Percentiles rank a stretch among this genome's conserved stretches.
phyloP scores from a whole-genome alignment of 2,113 vertebrate species.

The Mungos mungo region DNA sequence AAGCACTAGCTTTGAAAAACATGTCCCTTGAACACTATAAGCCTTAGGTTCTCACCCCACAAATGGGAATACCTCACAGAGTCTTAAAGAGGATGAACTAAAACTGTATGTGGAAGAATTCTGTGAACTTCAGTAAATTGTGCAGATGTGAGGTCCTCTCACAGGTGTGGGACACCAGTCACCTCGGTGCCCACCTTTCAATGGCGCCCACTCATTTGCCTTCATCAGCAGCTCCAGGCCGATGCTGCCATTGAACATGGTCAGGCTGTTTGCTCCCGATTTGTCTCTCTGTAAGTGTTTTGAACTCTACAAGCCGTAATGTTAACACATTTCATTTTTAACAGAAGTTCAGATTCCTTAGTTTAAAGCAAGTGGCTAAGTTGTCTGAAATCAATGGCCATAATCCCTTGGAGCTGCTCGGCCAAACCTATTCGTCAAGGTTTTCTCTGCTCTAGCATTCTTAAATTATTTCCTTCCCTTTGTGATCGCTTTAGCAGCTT shows the following conservation, averaged over 20 bases:
- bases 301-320: not conserved
- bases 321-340: constrained; percentile 39
- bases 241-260: not conserved
- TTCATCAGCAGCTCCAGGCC: not conserved
- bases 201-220: fast-evolving
- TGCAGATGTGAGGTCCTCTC: not conserved
- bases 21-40: not conserved
- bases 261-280: not conserved
- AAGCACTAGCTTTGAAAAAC: not conserved
- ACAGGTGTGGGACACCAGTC: fast-evolving
- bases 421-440: not conserved
- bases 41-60: not conserved
- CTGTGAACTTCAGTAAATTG: not conserved
- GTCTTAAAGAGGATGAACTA: not conserved
- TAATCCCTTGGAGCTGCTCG: constrained; percentile 51
- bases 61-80: not conserved
- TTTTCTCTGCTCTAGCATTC: constrained; percentile 44
- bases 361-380: constrained; percentile 52
- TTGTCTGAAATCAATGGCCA: constrained; percentile 60
- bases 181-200: not conserved
- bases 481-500: constrained; percentile 26
- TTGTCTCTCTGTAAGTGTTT: not conserved
- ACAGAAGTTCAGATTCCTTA: constrained; percentile 30
- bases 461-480: constrained; percentile 45
- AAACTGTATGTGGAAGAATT: fast-evolving